Base-by-base conservation (phyloP, 1,140 invertebrate genomes). In the Physella acuta region DNA sequence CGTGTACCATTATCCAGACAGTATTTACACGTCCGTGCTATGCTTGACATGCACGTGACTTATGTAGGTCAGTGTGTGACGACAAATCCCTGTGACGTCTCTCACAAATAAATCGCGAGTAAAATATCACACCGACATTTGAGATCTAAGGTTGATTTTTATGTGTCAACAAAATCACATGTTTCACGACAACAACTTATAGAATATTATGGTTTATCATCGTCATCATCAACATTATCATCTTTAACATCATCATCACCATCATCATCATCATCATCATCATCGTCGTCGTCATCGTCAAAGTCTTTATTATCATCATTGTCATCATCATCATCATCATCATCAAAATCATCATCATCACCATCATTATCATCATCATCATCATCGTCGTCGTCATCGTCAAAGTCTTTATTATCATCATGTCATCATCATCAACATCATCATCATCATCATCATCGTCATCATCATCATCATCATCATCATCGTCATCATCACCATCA, bases 221-320 rank as follows among this genome's bases (percentile, higher is more conserved):
- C 44, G n/a, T 49, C 44, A 49, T 49, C 44, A n/a, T 49, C 44
- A 49, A 14, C 44, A 14, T n/a, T 14, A 14, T n/a, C 11, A n/a
- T n/a, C n/a, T n/a, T n/a, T n/a, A n/a, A n/a, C n/a, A n/a, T n/a
- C n/a, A n/a, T n/a, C n/a, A n/a, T 49, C 44, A 49, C n/a, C 44
- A 49, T 49, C 44, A 49, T n/a, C 44, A 49, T 49, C 44, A 49
- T 49, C 44, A 49, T 49, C 44, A 49, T 49, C 44, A 49, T 49
- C 44, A 49, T 49, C 44, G 44, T 49, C 44, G n/a, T 49, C 44
- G n/a, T 49, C 44, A 49, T 49, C 44, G n/a, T 49, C 44, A n/a
- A 49, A n/a, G n/a, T n/a, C n/a, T n/a, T 49, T n/a, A 49, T 49
- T n/a, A 49, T 49, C 44, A 49, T 49, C 44, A 49, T 49, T n/a